Evolutionary conservation across 1,140 invertebrate genomes (phyloP).

Genomic region (Oncopodura yosiiana): DNA sequence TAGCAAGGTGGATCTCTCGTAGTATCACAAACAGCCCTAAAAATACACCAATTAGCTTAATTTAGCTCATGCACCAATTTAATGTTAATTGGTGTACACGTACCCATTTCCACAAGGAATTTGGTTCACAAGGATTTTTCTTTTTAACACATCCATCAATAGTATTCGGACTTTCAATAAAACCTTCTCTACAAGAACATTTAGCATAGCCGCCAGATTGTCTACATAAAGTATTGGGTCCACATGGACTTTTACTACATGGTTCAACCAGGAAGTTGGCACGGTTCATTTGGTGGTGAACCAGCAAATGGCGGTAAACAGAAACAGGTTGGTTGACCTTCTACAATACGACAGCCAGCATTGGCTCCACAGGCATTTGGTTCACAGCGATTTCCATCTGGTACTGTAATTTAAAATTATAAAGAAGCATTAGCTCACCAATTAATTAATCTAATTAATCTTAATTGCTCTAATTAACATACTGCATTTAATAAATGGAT

Average conservation of each 20-base stretch:
- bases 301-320: constrained; percentile 40
- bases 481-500: constrained; percentile 85
- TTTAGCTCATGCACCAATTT: too few species aligned
- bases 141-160: constrained; percentile 68
- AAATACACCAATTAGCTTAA: constrained; percentile 63
- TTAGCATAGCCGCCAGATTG: constrained; percentile 68
- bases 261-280: constrained; percentile 63
- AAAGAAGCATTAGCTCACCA: background rate
- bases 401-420: constrained; percentile 50
- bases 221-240: constrained; percentile 75
- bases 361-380: constrained; percentile 76
- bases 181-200: constrained; percentile 73
- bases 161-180: constrained; percentile 74
- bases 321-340: constrained; percentile 43
- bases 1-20: constrained; percentile 64
- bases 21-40: constrained; percentile 66
- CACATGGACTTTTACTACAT: constrained; percentile 64
- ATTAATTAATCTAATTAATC: background rate
- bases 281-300: constrained; percentile 48
- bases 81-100: background rate
- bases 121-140: constrained; percentile 58
- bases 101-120: background rate
- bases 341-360: constrained; percentile 62
- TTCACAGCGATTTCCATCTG: constrained; percentile 70
- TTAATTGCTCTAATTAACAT: constrained; percentile 33